phyloP scores from a whole-genome alignment of 2,888 invertebrate species.

The Helicoverpa assulta region DNA sequence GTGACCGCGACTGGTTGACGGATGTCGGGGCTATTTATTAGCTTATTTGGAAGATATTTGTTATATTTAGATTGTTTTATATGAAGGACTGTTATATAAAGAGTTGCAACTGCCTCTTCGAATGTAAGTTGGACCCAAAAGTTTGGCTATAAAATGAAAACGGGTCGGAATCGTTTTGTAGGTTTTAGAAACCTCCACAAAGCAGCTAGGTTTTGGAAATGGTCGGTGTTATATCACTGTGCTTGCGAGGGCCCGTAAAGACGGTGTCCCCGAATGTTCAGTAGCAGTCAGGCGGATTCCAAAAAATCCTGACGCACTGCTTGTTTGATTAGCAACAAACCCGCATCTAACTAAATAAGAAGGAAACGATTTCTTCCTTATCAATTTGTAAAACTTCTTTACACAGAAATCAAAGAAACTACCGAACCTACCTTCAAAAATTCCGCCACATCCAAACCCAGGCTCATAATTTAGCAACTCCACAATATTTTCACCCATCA shows the following conservation, averaged over 20 bases:
- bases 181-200: background rate
- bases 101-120: too few species aligned
- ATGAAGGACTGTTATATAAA: too few species aligned
- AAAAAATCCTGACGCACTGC: too few species aligned
- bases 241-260: too few species aligned
- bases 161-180: background rate
- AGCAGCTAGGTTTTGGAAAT: background rate
- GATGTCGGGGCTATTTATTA: background rate
- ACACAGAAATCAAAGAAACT: background rate
- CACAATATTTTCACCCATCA: constrained; percentile 35
- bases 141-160: background rate
- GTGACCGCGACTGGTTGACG: constrained; percentile 16
- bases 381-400: too few species aligned
- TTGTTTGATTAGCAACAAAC: too few species aligned
- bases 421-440: constrained; percentile 4
- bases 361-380: too few species aligned
- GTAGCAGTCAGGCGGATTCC: background rate
- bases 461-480: background rate
- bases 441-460: background rate
- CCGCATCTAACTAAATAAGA: too few species aligned
- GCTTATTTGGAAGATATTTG: background rate
- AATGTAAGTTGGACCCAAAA: too few species aligned
- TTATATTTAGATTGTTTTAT: too few species aligned
- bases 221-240: background rate
- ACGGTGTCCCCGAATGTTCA: background rate